Evolutionary conservation across 2,113 vertebrate genomes (phyloP), one percentile per base, ranked within the genome.

Genomic region (Clarias batrachus): DNA sequence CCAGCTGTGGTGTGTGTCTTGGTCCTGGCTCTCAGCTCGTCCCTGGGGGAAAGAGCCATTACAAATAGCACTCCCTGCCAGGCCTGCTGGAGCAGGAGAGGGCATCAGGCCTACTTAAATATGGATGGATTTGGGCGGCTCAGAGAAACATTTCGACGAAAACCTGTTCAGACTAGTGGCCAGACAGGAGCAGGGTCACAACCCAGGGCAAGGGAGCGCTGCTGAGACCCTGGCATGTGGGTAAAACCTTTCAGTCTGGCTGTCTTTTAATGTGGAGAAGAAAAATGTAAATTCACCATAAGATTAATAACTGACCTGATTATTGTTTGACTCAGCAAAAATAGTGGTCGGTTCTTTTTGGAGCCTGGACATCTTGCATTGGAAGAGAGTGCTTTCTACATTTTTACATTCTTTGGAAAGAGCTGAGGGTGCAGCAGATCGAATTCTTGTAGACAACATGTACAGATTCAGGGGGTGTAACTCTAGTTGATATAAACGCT

Each of bases 1-100:
- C 87, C 85, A 83, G 82, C 76, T 56, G 70, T 60, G 77, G 21
- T 30, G 48, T 68, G 25, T 83, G 68, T 88, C 63, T 83, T 70
- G 60, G 79, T 87, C 85, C 76, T 81, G 78, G 60, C 78, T 81
- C 76, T 57, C 54, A 82, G 63, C 62, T 84, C 65, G 27, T 89
- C 90, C 89, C 90, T 79, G 30, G 88, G 85, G 90, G 85, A 85
- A 87, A 86, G 87, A 74, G 86, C 89, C 89, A 90, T 90, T 90
- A 91, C 88, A 30, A 82, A 78, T 81, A 54, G 23, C 84, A 80
- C 81, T 82, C 81, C 85, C 76, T 81, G 85, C 65, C 87, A 82
- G 80, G 84, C 71, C 30, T 82, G 48, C 83, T 84, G 68, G 86
- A 89, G 88, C 83, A 91, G 89, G 86, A 57, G 86, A 88, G 90